Evolutionary conservation across 2,113 vertebrate species (phyloP), one percentile per base, ranked within the genome.

Genomic region (Merops nubicus): DNA sequence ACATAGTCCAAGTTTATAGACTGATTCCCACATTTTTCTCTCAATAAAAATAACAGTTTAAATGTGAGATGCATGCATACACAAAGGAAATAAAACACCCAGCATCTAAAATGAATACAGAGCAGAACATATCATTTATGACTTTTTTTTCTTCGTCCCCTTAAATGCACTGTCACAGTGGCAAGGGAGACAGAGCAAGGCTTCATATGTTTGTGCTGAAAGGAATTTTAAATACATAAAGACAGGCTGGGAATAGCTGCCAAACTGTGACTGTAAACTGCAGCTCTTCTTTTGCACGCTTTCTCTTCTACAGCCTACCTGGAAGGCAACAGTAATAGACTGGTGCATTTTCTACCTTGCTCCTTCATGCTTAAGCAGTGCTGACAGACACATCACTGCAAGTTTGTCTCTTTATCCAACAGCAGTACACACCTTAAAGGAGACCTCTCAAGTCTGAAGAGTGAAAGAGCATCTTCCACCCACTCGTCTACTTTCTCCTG

Each of bases 181-280:
- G 75, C 59, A 96, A 95, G 54, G 64, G 31, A 94, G 38, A 91
- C 77, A 94, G 63, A 96, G 89, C 18, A 29, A 95, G 91, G 72
- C 93, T 95, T 97, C 83, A 17, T 36, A 62, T n/a, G 72, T 92
- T 96, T 93, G 88, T 93, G 96, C 91, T 91, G 87, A 97, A 97
- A 97, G 79, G 28, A 95, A 96, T 97, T 97, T 97, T 97, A 96
- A 97, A 93, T 96, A 95, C 38, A 0, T 48, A 77, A 80, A 96
- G 89, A 64, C 63, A 93, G 77, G 34, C 70, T 83, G 77, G 82
- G 84, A 96, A 96, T 85, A 95, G 76, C 94, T 83, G 40, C 89
- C 88, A 96, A 97, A 76, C 75, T 53, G 73, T 87, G 91, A 69
- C 89, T 97, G 88, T 88, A 97, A 97, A 93, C 79, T 81, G 67